Evolutionary conservation across 2,888 invertebrate species (phyloP), one percentile per base, ranked within the genome.

Genomic region (Ophioninae sp.): DNA sequence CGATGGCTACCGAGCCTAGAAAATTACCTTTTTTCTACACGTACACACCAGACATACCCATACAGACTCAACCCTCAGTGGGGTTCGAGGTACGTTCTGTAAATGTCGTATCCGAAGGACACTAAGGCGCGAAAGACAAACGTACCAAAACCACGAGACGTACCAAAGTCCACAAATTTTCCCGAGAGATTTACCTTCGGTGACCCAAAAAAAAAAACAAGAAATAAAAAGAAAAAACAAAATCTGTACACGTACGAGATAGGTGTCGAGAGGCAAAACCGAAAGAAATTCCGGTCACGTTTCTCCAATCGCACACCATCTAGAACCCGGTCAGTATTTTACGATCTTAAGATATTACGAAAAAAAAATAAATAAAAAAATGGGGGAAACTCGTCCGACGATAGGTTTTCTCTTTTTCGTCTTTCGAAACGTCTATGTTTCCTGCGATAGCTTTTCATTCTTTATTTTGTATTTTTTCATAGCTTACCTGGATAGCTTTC

Each of bases 211-310:
- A n/a, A 37, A 37, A 57, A 56, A n/a, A n/a, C n/a, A n/a, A n/a
- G n/a, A n/a, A n/a, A n/a, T n/a, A 59, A 69, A n/a, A 37, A 37
- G 37, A 56, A 23, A 50, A 21, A 73, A 21, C 17, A 8, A 56
- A 20, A 30, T 30, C 6, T 17, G 13, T 21, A n/a, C 23, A 21
- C 57, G 57, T 21, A 59, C n/a, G 17, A 67, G 61, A 30, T 57
- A 20, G 20, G 17, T 10, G 10, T 39, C 13, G n/a, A 41, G n/a
- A 39, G 41, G 72, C 74, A 79, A 75, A 73, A 83, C 6, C 57
- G 68, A 73, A 83, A 69, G 61, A 64, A 80, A 83, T 83, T 80
- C 83, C 39, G 68, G 83, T 77, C 83, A 83, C 83, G 83, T 83
- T 77, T 77, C 50, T 57, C 39, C 72, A 65, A 65, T 64, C 64